Conservation (phyloP, 2,797 vertebrate genomes). For the Pitangus sulphuratus region DNA sequence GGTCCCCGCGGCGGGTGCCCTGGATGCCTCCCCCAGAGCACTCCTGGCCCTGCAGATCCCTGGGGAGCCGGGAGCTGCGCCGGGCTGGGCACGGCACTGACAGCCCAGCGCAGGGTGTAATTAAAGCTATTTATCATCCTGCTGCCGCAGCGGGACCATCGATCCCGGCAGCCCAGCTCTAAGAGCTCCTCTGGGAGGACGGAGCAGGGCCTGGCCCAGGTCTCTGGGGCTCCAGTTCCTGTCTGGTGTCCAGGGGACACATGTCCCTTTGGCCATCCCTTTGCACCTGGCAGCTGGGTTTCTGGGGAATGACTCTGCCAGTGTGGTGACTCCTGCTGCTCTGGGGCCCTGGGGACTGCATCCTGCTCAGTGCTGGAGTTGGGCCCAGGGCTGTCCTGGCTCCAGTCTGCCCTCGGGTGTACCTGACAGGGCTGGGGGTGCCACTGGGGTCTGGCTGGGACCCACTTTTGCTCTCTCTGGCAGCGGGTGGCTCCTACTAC, state of each 20-base stretch:
- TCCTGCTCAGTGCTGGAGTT: neutral
- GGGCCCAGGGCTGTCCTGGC: neutral
- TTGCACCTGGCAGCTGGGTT: neutral
- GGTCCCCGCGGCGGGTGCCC: neutral
- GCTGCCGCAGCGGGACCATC: neutral
- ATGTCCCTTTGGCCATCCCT: neutral
- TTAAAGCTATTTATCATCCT: constrained; percentile 56
- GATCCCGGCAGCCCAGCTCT: neutral
- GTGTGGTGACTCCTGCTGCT: neutral
- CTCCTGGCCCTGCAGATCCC: neutral
- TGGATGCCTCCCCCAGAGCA: neutral
- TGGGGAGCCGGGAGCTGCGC: neutral
- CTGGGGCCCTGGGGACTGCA: neutral
- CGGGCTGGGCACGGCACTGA: neutral
- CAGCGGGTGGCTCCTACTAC: constrained; percentile 98
- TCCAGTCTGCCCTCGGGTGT: neutral
- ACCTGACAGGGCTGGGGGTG: neutral
- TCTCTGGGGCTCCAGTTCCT: neutral
- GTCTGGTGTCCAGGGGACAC: neutral
- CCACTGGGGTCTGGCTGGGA: neutral
- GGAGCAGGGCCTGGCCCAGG: neutral
- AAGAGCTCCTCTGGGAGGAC: constrained; percentile 43
- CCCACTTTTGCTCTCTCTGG: constrained; percentile 20
- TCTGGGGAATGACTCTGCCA: neutral
- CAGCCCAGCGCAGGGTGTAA: neutral